Conservation (phyloP, 2,888 invertebrate species). For the Steinernema scapterisci region DNA sequence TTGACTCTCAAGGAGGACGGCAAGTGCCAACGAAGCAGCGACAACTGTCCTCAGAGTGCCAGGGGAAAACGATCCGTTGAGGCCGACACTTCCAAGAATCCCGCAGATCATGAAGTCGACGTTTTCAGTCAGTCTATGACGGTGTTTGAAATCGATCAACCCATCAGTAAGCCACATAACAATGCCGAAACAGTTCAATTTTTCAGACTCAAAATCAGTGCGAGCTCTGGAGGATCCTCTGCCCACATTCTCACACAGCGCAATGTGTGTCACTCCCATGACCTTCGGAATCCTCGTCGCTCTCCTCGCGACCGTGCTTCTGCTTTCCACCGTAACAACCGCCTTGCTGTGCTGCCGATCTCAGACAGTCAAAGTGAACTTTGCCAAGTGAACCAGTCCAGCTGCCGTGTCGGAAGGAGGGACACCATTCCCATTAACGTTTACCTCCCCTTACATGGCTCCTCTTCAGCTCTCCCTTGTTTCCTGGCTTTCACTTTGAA, state of each 20-base stretch:
- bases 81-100: not conserved
- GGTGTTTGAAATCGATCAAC: conserved; percentile 58
- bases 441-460: no score
- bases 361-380: conserved; percentile 46
- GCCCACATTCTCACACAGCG: conserved; percentile 33
- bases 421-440: no score
- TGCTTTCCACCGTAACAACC: conserved; percentile 45
- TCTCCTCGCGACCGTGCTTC: conserved; percentile 43
- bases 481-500: not conserved
- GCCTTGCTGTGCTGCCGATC: conserved; percentile 48
- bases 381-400: conserved; percentile 29
- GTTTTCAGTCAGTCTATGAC: conserved; percentile 62
- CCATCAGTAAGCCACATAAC: conserved; percentile 44
- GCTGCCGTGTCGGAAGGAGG: no score
- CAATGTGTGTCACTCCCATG: conserved; percentile 51
- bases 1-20: conserved; percentile 53
- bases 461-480: not conserved
- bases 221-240: conserved; percentile 12
- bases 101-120: conserved; percentile 49
- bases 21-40: conserved; percentile 51
- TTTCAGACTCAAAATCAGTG: conserved; percentile 37
- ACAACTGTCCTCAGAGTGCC: conserved; percentile 53
- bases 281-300: conserved; percentile 48
- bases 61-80: conserved; percentile 53
- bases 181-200: not conserved